Evolutionary conservation across 1,140 invertebrate species (phyloP).

Genomic region (Cepaea nemoralis): DNA sequence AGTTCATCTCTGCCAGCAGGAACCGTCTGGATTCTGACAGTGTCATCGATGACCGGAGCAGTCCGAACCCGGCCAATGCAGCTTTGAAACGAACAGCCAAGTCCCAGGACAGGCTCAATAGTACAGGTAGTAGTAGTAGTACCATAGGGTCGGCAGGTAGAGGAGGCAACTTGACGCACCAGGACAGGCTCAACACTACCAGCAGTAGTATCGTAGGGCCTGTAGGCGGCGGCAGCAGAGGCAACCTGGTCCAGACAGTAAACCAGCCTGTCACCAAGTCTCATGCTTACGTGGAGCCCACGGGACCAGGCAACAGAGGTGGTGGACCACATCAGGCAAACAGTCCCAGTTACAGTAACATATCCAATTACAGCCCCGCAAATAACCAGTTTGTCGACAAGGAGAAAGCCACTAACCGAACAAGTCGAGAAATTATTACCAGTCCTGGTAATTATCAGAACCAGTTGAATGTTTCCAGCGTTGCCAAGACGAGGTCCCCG

Average conservation of each 20-base stretch:
- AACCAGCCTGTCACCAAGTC: neutral
- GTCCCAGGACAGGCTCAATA: constrained; percentile 39
- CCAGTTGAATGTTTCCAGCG: neutral
- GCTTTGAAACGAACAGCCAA: constrained; percentile 24
- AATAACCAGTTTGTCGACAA: neutral
- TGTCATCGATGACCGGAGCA: neutral
- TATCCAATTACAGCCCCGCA: neutral
- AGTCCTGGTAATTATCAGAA: neutral
- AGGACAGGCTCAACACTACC: constrained; percentile 28
- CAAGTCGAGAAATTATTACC: neutral
- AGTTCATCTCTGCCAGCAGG: constrained; percentile 29
- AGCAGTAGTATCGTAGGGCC: constrained; percentile 26
- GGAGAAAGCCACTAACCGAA: neutral
- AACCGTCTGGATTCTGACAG: constrained; percentile 21
- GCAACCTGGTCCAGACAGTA: neutral
- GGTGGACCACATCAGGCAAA: neutral
- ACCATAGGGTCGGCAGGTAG: no score
- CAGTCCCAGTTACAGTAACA: constrained; percentile 28
- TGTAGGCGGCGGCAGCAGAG: neutral
- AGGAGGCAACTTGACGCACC: constrained; percentile 23
- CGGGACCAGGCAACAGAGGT: neutral
- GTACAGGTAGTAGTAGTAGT: constrained; percentile 23
- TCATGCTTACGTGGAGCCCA: neutral
- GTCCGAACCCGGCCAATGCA: neutral
- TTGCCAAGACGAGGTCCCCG: neutral